Percentiles rank a stretch among this genome's conserved stretches.
phyloP scores from a whole-genome alignment of 2,888 invertebrate genomes.

The Ypsolopha scabrella region DNA sequence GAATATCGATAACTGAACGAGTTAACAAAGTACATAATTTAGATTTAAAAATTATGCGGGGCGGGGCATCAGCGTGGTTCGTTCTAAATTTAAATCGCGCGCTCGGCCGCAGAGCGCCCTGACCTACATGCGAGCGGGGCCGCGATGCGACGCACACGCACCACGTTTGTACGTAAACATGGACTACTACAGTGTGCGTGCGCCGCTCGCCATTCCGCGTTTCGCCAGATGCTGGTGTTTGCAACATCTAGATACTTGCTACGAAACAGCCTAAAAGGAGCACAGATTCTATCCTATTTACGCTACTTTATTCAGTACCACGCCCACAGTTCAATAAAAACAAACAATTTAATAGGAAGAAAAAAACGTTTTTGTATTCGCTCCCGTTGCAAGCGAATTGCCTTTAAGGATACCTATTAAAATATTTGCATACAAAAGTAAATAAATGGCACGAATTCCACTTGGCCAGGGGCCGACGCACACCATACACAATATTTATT shows the following conservation, averaged over 20 bases:
- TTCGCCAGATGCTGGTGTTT: constrained; percentile 64
- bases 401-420: not conserved
- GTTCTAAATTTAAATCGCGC: constrained; percentile 69
- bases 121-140: constrained; percentile 68
- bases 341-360: not conserved
- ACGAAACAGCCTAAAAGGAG: not conserved
- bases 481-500: not conserved
- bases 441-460: not conserved
- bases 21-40: constrained; percentile 17
- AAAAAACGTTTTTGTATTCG: too few relatives aligned
- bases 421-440: not conserved
- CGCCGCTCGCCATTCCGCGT: constrained; percentile 56
- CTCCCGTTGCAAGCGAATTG: not conserved
- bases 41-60: constrained; percentile 50
- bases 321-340: not conserved
- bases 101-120: constrained; percentile 67
- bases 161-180: constrained; percentile 36
- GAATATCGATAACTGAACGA: not conserved
- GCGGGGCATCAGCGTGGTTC: constrained; percentile 64
- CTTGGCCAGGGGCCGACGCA: not conserved
- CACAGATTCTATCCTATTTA: not conserved
- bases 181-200: constrained; percentile 45
- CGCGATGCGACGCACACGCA: constrained; percentile 42
- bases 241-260: constrained; percentile 31
- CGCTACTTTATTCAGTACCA: not conserved